Evolutionary conservation across 2,888 invertebrate genomes (phyloP), one percentile per base, ranked within the genome.

Genomic region (Ligdia adustata): DNA sequence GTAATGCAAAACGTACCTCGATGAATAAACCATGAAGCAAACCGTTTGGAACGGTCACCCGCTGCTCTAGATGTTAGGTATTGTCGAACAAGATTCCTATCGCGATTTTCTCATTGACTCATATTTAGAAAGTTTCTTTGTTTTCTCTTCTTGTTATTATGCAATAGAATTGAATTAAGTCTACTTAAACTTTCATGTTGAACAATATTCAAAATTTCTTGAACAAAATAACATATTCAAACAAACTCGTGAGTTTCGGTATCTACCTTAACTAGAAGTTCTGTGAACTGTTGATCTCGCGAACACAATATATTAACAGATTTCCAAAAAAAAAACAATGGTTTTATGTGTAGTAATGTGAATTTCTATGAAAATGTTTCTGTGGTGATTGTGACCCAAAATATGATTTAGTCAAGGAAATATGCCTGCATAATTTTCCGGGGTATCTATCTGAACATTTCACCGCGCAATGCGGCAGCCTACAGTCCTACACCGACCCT

Each of bases 381-480:
- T 18, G 1, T 24, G 9, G 3, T 1, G 7, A 9, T 11, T 18
- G 3, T 3, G 9, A 18, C 18, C 16, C 32, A 12, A 9, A 16
- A 32, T 18, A 11, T 1, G 5, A 13, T 6, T 11, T 3, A 16
- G 0, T 11, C n/a, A 16, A 5, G 7, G 9, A 15, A 18, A 32
- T 24, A 35, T n/a, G 13, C 13, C 24, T 15, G 14, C 24, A 24
- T 38, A 13, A 31, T 32, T 32, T 38, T 38, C 26, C 13, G 16
- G 9, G 18, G 16, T 20, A 31, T 37, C 24, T 28, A 15, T 37
- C 24, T 28, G 22, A 15, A 46, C 38, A 46, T 33, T 33, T 40
- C 6, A 40, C 53, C 31, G 49, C 46, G 72, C 73, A 76, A 78
- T 78, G 75, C 73, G 72, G 74, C 63, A 69, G 66, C 60, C 58